Base-by-base conservation (phyloP, 1,140 invertebrate genomes). In the Procambarus clarkii region DNA sequence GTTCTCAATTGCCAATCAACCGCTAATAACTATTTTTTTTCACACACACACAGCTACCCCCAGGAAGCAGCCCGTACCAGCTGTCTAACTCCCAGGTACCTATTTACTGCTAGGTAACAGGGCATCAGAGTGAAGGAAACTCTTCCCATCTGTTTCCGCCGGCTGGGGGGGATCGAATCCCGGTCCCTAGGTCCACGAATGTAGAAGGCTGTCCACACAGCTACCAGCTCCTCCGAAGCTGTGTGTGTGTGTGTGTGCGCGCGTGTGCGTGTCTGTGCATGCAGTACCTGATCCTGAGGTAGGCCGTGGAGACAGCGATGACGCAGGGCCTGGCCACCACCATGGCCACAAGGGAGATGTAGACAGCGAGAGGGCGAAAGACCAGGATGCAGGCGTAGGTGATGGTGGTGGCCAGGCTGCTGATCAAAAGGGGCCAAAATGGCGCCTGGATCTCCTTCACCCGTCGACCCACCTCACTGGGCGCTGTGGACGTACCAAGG, bases 361-460 rank as follows among this genome's bases (percentile, higher is more conserved):
- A 92, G 21, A 93, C 71, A 18, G 86, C 86, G 3, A 69, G 76
- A 13, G 87, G 80, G 48, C 84, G 83, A 50, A 92, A 83, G 86
- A 92, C 88, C 24, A 91, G 74, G 79, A 84, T 85, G 15, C 86
- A 74, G 4, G 24, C 45, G 60, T 93, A 91, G 79, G 76, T 91
- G 45, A 81, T 18, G 94, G 71, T 94, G 94, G 45, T 86, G 95
- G 94, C 92, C 95, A 91, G 93, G 92, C 94, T 76, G 95, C 95
- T 82, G 96, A 96, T 82, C 96, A 95, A 18, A 15, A 92, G 88
- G 1, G 92, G 90, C 50, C 76, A 76, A 58, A 92, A 86, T 13
- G 96, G 95, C 85, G 96, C 96, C 92, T 97, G 96, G 94, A 97
- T 97, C 94, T 97, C 97, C 94, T 97, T 97, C 94, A 97, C 95